Evolutionary conservation across 2,113 vertebrate genomes (phyloP), one percentile per base, ranked within the genome.

Genomic region (Seriola aureovittata): DNA sequence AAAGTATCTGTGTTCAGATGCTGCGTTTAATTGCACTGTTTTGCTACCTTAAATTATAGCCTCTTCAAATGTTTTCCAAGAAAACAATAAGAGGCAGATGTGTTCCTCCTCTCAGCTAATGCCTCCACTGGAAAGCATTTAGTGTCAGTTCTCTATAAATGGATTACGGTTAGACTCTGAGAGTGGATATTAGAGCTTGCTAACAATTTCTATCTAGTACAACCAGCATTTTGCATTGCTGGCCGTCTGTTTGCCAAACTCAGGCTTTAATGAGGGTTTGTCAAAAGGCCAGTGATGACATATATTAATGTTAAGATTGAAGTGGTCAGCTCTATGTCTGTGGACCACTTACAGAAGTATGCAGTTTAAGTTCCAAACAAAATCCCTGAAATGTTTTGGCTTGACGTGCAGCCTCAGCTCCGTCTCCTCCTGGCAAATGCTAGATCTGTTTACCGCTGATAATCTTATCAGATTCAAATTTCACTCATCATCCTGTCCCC

Each of bases 381-480:
- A 71, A 57, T 79, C 59, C 19, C 57, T 69, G 65, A 65, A 80
- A 66, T 69, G 12, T 32, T 71, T 68, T 48, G 32, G 3, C 52
- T 50, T 74, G 65, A 75, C 36, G 42, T 44, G 21, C 68, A 21
- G 23, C 12, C 54, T 73, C 57, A 70, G 64, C 71, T 48, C 40
- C 32, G 4, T 59, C 65, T 66, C 74, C 70, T 81, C 71, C 68
- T 44, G 71, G 80, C 80, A 73, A 82, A 82, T n/a, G 42, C 55
- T 29, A 63, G 70, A 85, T 88, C 85, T 85, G 84, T 82, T 92
- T 76, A 66, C 83, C 12, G 78, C 80, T 73, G 85, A 91, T 92
- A 87, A 92, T 84, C 81, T 86, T 60, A 91, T 91, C 83, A 88
- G 63, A 86, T 90, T 86, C 67, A 74, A 25, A 86, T 83, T 80